Evolutionary conservation across 2,113 vertebrate species (phyloP), one percentile per base, ranked within the genome.

Genomic region (Actenoides lindsayi): DNA sequence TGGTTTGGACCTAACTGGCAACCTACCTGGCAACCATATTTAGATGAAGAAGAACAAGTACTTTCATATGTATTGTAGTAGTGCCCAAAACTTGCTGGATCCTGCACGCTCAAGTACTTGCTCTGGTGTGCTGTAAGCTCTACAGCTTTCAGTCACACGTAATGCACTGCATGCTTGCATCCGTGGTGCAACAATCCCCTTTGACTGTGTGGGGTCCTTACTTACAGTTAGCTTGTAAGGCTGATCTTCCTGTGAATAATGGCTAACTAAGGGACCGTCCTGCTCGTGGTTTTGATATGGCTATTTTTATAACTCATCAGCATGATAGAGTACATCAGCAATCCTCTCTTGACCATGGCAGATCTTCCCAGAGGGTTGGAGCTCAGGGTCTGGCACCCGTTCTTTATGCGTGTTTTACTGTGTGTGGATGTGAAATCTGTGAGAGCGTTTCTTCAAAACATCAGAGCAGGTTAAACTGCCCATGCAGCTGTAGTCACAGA

Each of bases 121-220:
- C 31, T 31, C 7, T 16, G 30, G 17, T 51, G 57, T 90, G 20
- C 54, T 41, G 24, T 33, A 54, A 84, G 60, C 42, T 73, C 57
- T 30, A 0, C 25, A 87, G 13, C 33, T 65, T 76, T 93, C n/a
- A 21, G 53, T 50, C 42, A 8, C 27, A 59, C 60, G 25, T 37
- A 46, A 8, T 0, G 0, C 18, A 5, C 39, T 16, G 33, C 2
- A 0, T 53, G 33, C 33, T 54, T 57, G 28, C 27, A 42, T 27
- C 48, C 33, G 1, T 10, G 11, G 39, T 21, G 39, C 48, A 50
- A n/a, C 16, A 15, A 3, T 7, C 19, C 33, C 10, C 13, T 50
- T 18, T 28, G 33, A 64, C 27, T 21, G 27, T 31, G 41, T 19
- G 44, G 44, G 44, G 44, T 57, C 37, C 60, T 62, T 39, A 13